Conservation (phyloP, 2,113 vertebrate genomes). For the Microcebus jonahi region DNA sequence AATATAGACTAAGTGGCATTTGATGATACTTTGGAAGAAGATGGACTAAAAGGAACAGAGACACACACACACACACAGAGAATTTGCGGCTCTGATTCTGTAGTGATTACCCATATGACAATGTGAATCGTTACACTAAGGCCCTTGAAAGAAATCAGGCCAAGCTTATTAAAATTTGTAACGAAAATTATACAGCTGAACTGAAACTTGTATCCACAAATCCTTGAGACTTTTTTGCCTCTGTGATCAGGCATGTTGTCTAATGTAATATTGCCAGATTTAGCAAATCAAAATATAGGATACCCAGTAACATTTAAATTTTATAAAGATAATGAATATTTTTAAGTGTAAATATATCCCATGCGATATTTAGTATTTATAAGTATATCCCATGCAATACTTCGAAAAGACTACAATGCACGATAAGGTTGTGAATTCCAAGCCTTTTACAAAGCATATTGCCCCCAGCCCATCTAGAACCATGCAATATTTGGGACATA, state of each 20-base stretch:
- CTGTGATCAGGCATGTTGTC: not conserved
- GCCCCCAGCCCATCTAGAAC: not conserved
- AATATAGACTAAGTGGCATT: not conserved
- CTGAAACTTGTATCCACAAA: not conserved
- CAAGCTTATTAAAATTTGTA: not conserved
- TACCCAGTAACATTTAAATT: not conserved
- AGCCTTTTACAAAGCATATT: not conserved
- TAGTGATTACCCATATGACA: not conserved
- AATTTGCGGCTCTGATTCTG: not conserved
- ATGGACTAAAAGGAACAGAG: not conserved
- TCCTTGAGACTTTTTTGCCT: not conserved
- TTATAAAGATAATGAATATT: not conserved
- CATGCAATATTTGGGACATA: not conserved
- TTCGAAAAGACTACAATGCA: not conserved
- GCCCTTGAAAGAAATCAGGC: not conserved
- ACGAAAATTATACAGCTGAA: not conserved
- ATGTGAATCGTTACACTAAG: not conserved
- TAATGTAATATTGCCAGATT: not conserved
- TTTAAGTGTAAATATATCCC: not conserved
- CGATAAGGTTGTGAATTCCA: constrained; percentile 2
- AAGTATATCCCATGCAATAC: not conserved
- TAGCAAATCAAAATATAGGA: not conserved
- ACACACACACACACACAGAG: not conserved
- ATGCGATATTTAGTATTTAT: not conserved
- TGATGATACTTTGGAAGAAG: not conserved